Conservation (phyloP, 1,140 invertebrate genomes). For the Trichomalopsis sarcophagae region DNA sequence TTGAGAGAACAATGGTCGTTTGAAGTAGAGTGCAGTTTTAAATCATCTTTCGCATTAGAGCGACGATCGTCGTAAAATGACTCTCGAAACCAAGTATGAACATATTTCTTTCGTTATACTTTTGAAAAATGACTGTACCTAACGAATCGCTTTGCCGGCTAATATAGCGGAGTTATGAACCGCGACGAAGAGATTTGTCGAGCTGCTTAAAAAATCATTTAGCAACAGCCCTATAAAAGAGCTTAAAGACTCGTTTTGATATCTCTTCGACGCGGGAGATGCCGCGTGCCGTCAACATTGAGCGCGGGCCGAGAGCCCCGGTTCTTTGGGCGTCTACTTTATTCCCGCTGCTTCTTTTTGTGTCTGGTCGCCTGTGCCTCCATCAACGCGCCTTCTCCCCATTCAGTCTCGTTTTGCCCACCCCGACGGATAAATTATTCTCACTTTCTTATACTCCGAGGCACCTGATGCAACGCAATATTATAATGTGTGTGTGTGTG, state of each 20-base stretch:
- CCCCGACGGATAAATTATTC: constrained; percentile 57
- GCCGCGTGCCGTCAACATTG: neutral
- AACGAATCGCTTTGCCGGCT: too few species aligned
- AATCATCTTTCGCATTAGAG: too few species aligned
- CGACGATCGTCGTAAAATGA: too few species aligned
- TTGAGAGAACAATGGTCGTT: too few species aligned
- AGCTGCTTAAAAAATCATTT: constrained; percentile 27
- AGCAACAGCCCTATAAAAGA: constrained; percentile 27
- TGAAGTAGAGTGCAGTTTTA: too few species aligned
- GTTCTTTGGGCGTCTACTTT: constrained; percentile 14
- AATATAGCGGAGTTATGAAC: too few species aligned
- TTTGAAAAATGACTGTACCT: too few species aligned
- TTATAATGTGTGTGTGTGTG: neutral
- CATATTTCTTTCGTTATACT: too few species aligned
- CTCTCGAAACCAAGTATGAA: too few species aligned
- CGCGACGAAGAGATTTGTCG: neutral
- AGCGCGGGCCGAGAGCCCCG: neutral
- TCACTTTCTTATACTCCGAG: constrained; percentile 54
- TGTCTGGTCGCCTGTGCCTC: constrained; percentile 57
- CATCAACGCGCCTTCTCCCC: constrained; percentile 44
- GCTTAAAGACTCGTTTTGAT: constrained; percentile 48
- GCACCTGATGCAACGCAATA: constrained; percentile 48
- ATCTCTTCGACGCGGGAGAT: neutral
- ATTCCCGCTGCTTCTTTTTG: constrained; percentile 55
- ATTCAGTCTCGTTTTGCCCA: constrained; percentile 49